Percentiles rank a stretch among this genome's conserved stretches.
Conservation (phyloP, 2,888 invertebrate species). For the Ennomos erosarius region DNA sequence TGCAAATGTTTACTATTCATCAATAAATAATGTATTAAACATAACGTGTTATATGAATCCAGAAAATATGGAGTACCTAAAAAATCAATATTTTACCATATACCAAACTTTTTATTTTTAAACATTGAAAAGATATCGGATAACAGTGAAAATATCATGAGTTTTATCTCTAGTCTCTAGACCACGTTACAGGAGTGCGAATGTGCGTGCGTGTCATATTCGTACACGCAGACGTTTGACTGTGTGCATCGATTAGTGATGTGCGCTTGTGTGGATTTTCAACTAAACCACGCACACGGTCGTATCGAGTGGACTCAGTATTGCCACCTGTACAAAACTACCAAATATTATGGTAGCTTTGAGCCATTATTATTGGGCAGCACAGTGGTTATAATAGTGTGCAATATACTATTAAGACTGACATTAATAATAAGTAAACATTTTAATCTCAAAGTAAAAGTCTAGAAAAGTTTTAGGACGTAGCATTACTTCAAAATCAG, state of each 20-base stretch:
- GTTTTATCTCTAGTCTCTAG: constrained; percentile 6
- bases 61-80: too few relatives aligned
- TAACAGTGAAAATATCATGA: constrained; percentile 34
- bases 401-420: too few relatives aligned
- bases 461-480: too few relatives aligned
- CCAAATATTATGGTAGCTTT: neutral
- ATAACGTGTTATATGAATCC: too few relatives aligned
- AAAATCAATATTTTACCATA: neutral
- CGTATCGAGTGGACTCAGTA: constrained; percentile 47
- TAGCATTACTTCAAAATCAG: too few relatives aligned
- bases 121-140: neutral
- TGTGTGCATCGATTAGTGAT: constrained; percentile 57
- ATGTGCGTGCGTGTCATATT: constrained; percentile 28
- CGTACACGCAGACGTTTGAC: constrained; percentile 16
- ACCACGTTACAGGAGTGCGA: constrained; percentile 22
- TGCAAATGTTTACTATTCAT: too few relatives aligned
- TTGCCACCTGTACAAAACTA: constrained; percentile 15
- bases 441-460: too few relatives aligned
- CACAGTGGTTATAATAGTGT: too few relatives aligned
- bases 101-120: neutral
- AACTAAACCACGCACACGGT: constrained; percentile 67
- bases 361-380: too few relatives aligned
- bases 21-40: too few relatives aligned
- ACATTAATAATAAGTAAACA: too few relatives aligned
- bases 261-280: constrained; percentile 64